Base-by-base conservation (phyloP, 2,797 vertebrate genomes). In the Melanotaenia pygmaea region DNA sequence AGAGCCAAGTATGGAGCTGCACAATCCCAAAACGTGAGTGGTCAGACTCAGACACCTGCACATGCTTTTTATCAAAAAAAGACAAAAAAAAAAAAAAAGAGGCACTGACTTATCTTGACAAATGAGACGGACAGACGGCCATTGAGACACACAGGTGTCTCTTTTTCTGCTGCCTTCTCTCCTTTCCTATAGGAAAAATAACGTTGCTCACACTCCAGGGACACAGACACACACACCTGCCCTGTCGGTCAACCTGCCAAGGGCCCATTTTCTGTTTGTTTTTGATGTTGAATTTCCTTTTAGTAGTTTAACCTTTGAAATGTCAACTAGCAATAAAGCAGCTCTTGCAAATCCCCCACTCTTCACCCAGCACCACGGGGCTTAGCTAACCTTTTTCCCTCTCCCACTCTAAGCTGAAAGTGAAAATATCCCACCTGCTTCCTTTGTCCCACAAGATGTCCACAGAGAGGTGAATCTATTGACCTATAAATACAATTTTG, bases 11-110 rank as follows among this genome's bases (percentile, higher is more conserved):
- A 98, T 5, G 95, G 95, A 82, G 94, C 89, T 6, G 90, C 95
- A 64, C 93, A 96, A 83, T 95, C 95, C 1, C 93, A 96, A 70
- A 97, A 99, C 0, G 98, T 99, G 91, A 98, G 98, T 95, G 60
- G 20, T 69, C 32, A 12, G 43, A 76, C 59, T 59, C 69, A 66
- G 59, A 77, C 77, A 67, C 64, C 58, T 56, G 38, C 73, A 60
- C 67, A 54, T 56, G 62, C 57, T 67, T 70, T 76, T 62, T 85
- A 79, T 80, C 83, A 63, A 78, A 67, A 69, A 70, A 80, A n/a
- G n/a, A n/a, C n/a, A 79, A 62, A 63, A 51, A 28, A 70, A 64
- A 47, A 28, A 28, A 28, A 28, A 28, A 28, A 28, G 28, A 71
- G 26, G 74, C 79, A 53, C 24, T 59, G 74, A 37, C 11, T 56